phyloP scores from a whole-genome alignment of 2,888 invertebrate genomes.

The Cepaea hortensis region DNA sequence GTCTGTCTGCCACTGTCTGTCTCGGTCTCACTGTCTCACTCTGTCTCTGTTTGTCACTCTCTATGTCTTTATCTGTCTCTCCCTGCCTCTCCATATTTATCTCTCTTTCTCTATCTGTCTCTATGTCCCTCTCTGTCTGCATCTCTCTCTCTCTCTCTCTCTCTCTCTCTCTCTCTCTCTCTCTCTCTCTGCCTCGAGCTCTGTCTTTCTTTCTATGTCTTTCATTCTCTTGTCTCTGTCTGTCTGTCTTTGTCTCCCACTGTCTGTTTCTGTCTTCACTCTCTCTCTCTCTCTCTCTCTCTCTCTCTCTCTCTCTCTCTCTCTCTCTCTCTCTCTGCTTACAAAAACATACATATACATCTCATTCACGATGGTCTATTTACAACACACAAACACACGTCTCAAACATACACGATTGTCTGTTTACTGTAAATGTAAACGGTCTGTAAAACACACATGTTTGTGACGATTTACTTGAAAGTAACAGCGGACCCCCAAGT shows the following conservation, averaged over 20 bases:
- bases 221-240: neutral
- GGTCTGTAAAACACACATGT: too few species aligned
- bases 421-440: neutral
- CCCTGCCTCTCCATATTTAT: too few species aligned
- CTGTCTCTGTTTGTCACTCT: too few species aligned
- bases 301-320: conserved; percentile 31
- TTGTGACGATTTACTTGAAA: too few species aligned
- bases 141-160: neutral
- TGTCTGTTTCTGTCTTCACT: neutral
- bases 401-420: neutral
- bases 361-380: neutral
- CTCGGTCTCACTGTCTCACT: too few species aligned
- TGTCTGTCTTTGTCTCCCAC: neutral
- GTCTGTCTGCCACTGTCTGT: neutral
- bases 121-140: neutral
- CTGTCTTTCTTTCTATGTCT: too few species aligned
- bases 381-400: neutral
- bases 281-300: conserved; percentile 20
- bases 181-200: neutral
- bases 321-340: conserved; percentile 9
- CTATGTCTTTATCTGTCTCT: too few species aligned
- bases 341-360: neutral
- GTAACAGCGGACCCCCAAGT: too few species aligned
- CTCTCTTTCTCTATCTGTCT: neutral
- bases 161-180: conserved; percentile 31